Evolutionary conservation across 1,140 invertebrate genomes (phyloP).

Genomic region (Arctopsyche grandis): DNA sequence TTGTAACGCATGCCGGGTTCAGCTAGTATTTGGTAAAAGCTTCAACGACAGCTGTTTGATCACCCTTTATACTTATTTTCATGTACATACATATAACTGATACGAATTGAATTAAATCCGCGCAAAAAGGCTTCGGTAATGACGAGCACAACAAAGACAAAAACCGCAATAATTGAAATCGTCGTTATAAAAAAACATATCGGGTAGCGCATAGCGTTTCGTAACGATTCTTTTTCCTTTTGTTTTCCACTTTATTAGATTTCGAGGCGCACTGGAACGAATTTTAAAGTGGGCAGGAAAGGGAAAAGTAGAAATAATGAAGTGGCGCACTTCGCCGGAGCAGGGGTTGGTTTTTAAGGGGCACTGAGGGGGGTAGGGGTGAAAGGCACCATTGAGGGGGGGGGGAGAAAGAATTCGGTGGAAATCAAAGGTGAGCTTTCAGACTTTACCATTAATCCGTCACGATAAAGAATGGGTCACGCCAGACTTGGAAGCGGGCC

Average conservation of each 20-base stretch:
- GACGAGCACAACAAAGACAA: not conserved
- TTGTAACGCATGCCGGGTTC: too few species aligned
- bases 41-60: too few species aligned
- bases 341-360: not conserved
- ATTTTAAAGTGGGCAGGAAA: not conserved
- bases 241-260: conserved; percentile 1
- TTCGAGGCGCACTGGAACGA: not conserved
- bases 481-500: conserved; percentile 6
- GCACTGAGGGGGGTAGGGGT: not conserved
- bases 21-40: too few species aligned
- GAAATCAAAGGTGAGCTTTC: conserved; percentile 40
- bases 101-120: too few species aligned
- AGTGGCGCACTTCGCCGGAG: not conserved
- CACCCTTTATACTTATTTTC: too few species aligned
- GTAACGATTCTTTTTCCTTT: conserved; percentile 4
- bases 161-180: not conserved
- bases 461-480: conserved; percentile 44
- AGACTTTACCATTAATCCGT: conserved; percentile 40
- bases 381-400: not conserved
- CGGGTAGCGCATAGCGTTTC: not conserved
- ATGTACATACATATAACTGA: too few species aligned
- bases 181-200: not conserved
- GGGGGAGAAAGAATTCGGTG: conserved; percentile 27
- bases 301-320: not conserved
- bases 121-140: too few species aligned